Evolutionary conservation across 2,888 invertebrate species (phyloP).

Genomic region (Timema podura): DNA sequence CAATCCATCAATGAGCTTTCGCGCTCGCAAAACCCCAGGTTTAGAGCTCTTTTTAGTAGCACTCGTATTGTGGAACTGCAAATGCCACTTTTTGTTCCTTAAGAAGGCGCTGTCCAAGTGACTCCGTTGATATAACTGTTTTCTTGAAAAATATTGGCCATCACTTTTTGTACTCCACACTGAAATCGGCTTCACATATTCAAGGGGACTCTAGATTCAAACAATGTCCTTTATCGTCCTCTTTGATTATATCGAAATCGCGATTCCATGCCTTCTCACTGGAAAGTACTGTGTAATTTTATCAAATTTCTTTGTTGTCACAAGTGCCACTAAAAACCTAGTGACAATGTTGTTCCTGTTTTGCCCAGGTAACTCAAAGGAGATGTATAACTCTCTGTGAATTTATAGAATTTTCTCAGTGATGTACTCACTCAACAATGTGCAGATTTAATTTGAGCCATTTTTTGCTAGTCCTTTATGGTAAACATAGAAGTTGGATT

Average conservation of each 20-base stretch:
- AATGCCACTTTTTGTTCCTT: conserved; percentile 9
- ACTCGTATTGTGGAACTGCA: neutral
- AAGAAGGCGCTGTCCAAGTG: neutral
- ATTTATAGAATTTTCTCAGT: neutral
- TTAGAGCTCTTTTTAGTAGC: neutral
- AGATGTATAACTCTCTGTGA: neutral
- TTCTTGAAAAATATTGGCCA: conserved; percentile 4
- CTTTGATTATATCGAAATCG: neutral
- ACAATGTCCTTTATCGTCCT: neutral
- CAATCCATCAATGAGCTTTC: conserved; percentile 6
- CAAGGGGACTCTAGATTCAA: neutral
- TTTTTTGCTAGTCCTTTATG: too few relatives aligned
- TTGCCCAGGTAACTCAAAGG: neutral
- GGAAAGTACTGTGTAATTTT: neutral
- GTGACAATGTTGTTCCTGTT: neutral
- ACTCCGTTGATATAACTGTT: neutral
- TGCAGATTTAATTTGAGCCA: too few relatives aligned
- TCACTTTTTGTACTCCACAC: neutral
- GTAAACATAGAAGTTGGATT: too few relatives aligned
- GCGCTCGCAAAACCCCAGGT: neutral
- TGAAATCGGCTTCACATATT: neutral
- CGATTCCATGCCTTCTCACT: neutral
- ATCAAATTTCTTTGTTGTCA: neutral
- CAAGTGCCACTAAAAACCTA: neutral
- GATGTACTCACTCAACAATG: neutral